Base-by-base conservation (phyloP, 1,140 invertebrate genomes). In the Cryptotermes secundus region DNA sequence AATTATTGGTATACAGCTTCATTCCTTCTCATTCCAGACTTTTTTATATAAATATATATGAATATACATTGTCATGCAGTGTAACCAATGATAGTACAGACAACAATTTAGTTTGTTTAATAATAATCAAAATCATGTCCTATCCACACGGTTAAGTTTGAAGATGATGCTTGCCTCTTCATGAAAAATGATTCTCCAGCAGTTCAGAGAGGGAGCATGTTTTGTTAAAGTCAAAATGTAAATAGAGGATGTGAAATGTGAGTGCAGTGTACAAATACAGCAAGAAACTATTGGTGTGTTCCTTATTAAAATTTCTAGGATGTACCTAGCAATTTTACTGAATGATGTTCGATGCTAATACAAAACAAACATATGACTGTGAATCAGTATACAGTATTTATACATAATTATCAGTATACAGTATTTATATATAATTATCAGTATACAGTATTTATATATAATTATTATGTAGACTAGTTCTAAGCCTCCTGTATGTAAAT, bases 331-430 rank as follows among this genome's bases (percentile, higher is more conserved):
- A 0, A 72, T 72, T 31, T 72, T 59, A 59, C 22, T n/a, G 53
- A 59, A 59, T 59, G 59, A 31, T 26, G 31, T 26, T 72, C 14
- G 7, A 72, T n/a, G 59, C 59, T 72, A 72, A 26, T 72, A n/a
- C 9, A 72, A 72, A 9, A 72, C n/a, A 1, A 72, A 16, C 6
- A 12, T 16, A 72, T 72, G n/a, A 72, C 14, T 72, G 59, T 72
- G 59, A 72, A n/a, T n/a, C 59, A 72, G 59, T 72, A 72, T 72
- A 72, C 59, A 72, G 59, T 72, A 72, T 72, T 72, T 72, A 72
- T 72, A n/a, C 26, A 72, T 72, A 72, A 59, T 59, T 59, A 59
- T 16, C n/a, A n/a, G 59, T 72, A 72, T 72, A 72, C 59, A 72
- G 59, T 72, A 72, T 72, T 72, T 72, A 72, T 72, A n/a, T 14